Conservation (phyloP, 2,113 vertebrate genomes). For the Clinocottus analis region DNA sequence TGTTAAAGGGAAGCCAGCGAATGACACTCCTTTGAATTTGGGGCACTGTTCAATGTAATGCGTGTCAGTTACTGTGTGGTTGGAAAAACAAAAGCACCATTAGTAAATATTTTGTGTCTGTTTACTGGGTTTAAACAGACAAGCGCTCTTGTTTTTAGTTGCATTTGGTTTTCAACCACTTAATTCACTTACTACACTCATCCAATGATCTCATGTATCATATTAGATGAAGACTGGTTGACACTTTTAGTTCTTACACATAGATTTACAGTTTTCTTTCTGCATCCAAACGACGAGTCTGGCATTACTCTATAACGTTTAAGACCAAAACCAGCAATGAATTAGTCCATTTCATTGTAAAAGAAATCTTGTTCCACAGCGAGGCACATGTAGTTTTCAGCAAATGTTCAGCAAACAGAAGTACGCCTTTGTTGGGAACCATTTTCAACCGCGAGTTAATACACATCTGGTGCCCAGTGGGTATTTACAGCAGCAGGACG, state of each 20-base stretch:
- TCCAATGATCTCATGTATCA: neutral
- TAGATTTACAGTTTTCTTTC: neutral
- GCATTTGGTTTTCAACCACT: neutral
- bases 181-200: too few species aligned
- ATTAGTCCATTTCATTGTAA: neutral
- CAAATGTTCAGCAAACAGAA: neutral
- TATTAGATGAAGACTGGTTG: neutral
- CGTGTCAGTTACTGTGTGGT: conserved; percentile 24
- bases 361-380: neutral
- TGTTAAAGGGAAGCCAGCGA: conserved; percentile 79
- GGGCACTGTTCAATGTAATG: conserved; percentile 53
- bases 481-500: neutral
- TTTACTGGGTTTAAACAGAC: neutral
- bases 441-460: neutral
- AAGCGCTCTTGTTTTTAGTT: neutral
- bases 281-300: neutral
- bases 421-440: neutral
- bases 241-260: neutral
- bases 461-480: neutral
- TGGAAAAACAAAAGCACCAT: neutral
- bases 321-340: neutral
- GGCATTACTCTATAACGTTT: neutral
- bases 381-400: neutral
- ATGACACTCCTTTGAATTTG: conserved; percentile 63
- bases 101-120: neutral